Base-by-base conservation (phyloP, 2,797 vertebrate genomes). In the Alcedo atthis region DNA sequence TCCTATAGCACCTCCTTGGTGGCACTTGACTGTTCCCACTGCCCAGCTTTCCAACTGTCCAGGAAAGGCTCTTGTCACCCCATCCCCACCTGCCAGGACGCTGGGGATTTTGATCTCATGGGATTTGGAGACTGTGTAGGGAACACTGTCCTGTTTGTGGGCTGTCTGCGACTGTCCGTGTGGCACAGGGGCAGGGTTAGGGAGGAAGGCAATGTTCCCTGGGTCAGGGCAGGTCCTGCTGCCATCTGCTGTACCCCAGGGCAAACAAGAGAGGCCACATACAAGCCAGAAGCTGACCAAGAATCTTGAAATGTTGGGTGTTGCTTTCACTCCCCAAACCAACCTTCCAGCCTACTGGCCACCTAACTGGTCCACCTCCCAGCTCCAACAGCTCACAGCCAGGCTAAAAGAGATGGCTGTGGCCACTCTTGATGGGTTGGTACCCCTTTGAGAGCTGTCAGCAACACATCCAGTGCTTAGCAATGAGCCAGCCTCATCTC, bases 1-100 rank as follows among this genome's bases (percentile, higher is more conserved):
- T 54, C 54, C 53, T 28, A 8, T 0, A 46, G 55, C 40, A 59
- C 12, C 32, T 63, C n/a, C 58, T 40, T 2, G 1, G 46, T 0
- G 13, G n/a, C 15, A 8, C 25, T 24, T 20, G 45, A 13, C 10
- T 24, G 33, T 4, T 77, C n/a, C 48, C 1, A 1, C 57, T 30
- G 13, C 26, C 22, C 40, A 15, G 35, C 53, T 76, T 79, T 25
- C n/a, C 71, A n/a, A 10, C 10, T 6, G 10, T 16, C n/a, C n/a
- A 33, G 54, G 54, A 57, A 32, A 57, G 54, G 20, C 8, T 57
- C 28, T 28, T 40, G 53, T 16, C 33, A 22, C 18, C 26, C 25
- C 62, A 51, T 28, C 18, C 26, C 35, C 66, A 62, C 49, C 59
- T 61, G 51, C 33, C 43, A 57, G 54, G 37, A 53, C 3, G 1